Percentiles rank a stretch among this genome's conserved stretches.
These are phyloP conservation scores for Nyctalus aviator DNA, from an alignment of 2,797 vertebrate genomes.

Conservation along the genomic window DNA sequence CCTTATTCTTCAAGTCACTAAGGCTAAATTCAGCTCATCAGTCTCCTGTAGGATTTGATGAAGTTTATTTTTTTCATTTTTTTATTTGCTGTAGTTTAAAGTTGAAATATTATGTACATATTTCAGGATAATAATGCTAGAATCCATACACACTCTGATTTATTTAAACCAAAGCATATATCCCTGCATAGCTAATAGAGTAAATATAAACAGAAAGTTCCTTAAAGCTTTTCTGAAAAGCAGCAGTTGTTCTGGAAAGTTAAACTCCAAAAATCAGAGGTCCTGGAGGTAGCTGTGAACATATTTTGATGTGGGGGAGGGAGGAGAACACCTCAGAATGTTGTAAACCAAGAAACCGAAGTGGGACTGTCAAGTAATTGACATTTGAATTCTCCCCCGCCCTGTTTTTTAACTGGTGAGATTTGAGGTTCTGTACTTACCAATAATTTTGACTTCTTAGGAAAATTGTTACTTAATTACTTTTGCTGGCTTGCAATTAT, in stretches of 20 bases:
- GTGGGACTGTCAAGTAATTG: neutral
- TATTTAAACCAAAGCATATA: constrained; percentile 41
- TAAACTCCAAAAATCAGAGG: constrained; percentile 65
- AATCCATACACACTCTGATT: neutral
- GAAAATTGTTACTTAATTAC: neutral
- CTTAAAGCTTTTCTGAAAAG: constrained; percentile 57
- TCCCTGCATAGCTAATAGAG: neutral
- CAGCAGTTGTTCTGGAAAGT: constrained; percentile 64
- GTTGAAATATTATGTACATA: neutral
- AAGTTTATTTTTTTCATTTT: neutral
- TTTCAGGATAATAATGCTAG: neutral
- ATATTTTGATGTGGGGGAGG: constrained; percentile 45
- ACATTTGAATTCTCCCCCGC: neutral
- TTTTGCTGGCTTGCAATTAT: constrained; percentile 14
- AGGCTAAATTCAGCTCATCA: neutral
- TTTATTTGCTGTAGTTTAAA: neutral
- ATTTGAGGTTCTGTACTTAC: constrained; percentile 23
- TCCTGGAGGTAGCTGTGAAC: constrained; percentile 67
- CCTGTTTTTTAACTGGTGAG: neutral
- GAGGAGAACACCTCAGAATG: neutral
- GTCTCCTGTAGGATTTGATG: neutral
- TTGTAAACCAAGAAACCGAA: constrained; percentile 69
- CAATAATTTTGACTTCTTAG: neutral
- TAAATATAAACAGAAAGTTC: constrained; percentile 50
- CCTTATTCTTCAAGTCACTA: neutral